A percentile compares a stretch with the other conserved stretches of the same genome.
These are phyloP conservation scores for Pygocentrus nattereri DNA, from an alignment of 2,797 vertebrate genomes.

Conservation along the genomic window DNA sequence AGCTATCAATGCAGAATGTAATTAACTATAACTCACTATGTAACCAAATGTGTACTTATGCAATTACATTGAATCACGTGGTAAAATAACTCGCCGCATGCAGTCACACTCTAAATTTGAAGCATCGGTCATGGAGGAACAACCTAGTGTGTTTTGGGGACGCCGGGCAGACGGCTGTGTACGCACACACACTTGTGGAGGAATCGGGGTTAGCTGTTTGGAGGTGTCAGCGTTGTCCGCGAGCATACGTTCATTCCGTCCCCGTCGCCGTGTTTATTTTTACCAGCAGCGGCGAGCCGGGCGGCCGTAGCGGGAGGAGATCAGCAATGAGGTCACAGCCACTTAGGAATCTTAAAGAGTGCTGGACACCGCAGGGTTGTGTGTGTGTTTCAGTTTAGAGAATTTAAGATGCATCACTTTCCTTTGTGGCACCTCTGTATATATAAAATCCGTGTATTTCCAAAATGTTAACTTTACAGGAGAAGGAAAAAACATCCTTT, in stretches of 20 bases:
- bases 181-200: constrained; percentile 6
- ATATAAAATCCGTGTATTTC: too few relatives aligned
- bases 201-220: constrained; percentile 32
- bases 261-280: constrained; percentile 40
- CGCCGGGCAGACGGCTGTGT: constrained; percentile 43
- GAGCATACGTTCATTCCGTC: constrained; percentile 32
- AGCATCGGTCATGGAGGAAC: background rate
- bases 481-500: too few relatives aligned
- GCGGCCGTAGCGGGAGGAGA: constrained; percentile 23
- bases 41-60: too few relatives aligned
- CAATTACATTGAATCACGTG: too few relatives aligned
- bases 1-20: background rate
- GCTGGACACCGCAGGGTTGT: background rate
- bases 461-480: too few relatives aligned
- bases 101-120: background rate
- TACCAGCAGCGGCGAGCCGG: constrained; percentile 26
- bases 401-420: too few relatives aligned
- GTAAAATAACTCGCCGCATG: too few relatives aligned
- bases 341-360: constrained; percentile 23
- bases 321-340: constrained; percentile 30
- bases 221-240: constrained; percentile 47
- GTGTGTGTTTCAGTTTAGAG: background rate
- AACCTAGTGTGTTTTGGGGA: constrained; percentile 29
- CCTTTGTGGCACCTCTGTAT: too few relatives aligned
- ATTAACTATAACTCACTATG: background rate